Evolutionary conservation across 1,140 invertebrate genomes (phyloP), one percentile per base, ranked within the genome.

Genomic region (Cydia strobilella): DNA sequence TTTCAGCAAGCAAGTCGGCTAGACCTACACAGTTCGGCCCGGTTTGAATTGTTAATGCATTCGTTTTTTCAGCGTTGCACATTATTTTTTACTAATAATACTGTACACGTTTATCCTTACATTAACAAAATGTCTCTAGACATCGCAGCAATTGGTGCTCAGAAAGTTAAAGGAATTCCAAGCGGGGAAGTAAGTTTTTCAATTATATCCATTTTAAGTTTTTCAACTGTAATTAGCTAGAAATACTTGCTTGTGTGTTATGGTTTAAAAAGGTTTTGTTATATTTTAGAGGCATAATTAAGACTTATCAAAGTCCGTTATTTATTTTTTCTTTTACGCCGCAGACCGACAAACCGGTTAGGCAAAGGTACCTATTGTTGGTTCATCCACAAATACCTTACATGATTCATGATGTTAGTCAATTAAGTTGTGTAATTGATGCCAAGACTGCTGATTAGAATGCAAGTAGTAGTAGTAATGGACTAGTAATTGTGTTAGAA

Each of bases 111-210:
- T 69, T n/a, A 6, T 18, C 7, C 65, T 35, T 20, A 25, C 20
- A 65, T 39, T 18, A 69, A 35, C n/a, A 69, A 69, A 69, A 69
- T 69, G 65, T 69, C 65, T 69, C 0, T 69, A 35, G 65, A 69
- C 31, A 35, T 69, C 31, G 65, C 65, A 69, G 31, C 65, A 20
- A 69, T 69, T n/a, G 65, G 72, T 51, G 42, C 48, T 3, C 20
- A 51, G 45, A 54, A 73, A 73, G 72, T 73, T 27, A 73, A 51
- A 73, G 48, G 42, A 73, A 48, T 73, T 54, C 27, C 75, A 35
- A 62, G 20, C 25, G 31, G 73, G 23, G 20, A 63, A n/a, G 48
- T 74, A 62, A 54, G 39, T 27, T 59, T 35, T 73, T 18, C 13
- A 69, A 31, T 10, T 31, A 35, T 31, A 13, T n/a, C 27, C 5